These are phyloP conservation scores for Aporrectodea caliginosa DNA, from an alignment of 1,140 invertebrate genomes.

Conservation along the genomic window DNA sequence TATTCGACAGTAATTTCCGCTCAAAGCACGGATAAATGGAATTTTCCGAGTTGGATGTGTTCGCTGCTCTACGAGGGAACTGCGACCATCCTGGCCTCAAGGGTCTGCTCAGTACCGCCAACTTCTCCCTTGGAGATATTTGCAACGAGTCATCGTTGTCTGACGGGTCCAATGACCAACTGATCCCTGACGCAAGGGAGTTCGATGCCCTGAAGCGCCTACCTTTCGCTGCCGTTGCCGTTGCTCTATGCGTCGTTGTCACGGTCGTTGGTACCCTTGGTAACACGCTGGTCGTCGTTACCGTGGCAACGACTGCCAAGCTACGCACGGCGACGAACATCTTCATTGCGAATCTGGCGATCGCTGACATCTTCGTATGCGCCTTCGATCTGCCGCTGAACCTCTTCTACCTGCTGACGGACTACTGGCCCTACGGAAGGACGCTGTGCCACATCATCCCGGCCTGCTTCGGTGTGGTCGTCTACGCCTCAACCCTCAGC, in stretches of 20 bases:
- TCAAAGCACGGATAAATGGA: neutral
- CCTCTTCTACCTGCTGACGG: conserved; percentile 25
- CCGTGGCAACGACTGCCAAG: conserved; percentile 23
- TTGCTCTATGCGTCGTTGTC: conserved; percentile 25
- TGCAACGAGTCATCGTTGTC: neutral
- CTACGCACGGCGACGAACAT: conserved; percentile 34
- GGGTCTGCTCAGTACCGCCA: neutral
- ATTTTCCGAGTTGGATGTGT: no score
- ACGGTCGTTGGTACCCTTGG: conserved; percentile 26
- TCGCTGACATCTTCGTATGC: conserved; percentile 32
- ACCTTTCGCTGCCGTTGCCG: conserved; percentile 1
- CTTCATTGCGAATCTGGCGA: conserved; percentile 34
- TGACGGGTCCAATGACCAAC: neutral
- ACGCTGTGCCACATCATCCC: conserved; percentile 28
- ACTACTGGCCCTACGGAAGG: conserved; percentile 27
- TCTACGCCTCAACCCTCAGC: conserved; percentile 22
- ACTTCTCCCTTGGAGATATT: neutral
- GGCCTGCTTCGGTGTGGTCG: conserved; percentile 26
- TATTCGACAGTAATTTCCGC: neutral
- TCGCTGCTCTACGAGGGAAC: no score
- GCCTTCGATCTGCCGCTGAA: conserved; percentile 31
- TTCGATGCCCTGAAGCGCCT: neutral
- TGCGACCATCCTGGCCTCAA: neutral
- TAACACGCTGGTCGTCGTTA: conserved; percentile 33
- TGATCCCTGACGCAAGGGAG: neutral